Evolutionary conservation across 2,888 invertebrate species (phyloP).

Genomic region (Macrophya alboannulata): DNA sequence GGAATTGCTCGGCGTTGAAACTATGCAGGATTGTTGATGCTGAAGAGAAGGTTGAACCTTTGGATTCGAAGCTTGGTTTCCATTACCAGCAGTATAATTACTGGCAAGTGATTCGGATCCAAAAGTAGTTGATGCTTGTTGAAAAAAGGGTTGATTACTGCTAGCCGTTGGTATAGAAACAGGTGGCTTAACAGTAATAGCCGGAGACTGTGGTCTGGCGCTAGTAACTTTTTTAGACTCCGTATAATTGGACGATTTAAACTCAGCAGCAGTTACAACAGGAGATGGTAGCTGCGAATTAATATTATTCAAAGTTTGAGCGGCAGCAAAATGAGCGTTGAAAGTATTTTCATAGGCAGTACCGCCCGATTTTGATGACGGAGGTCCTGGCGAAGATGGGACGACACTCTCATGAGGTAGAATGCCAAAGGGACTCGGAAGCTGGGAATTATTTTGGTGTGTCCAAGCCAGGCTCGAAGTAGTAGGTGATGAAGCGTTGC

Average conservation of each 20-base stretch:
- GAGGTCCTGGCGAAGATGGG: conserved; percentile 84
- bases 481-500: conserved; percentile 80
- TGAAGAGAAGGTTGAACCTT: conserved; percentile 80
- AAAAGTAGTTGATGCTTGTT: conserved; percentile 85
- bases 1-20: conserved; percentile 85
- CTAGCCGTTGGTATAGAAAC: conserved; percentile 82
- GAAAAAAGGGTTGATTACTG: conserved; percentile 83
- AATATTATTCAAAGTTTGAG: conserved; percentile 85
- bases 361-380: conserved; percentile 82
- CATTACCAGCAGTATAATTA: conserved; percentile 81
- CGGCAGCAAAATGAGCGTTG: conserved; percentile 87
- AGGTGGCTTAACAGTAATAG: conserved; percentile 80
- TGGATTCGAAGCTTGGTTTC: conserved; percentile 68
- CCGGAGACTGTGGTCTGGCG: conserved; percentile 80
- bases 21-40: conserved; percentile 88
- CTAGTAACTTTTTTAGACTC: conserved; percentile 81
- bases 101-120: conserved; percentile 80
- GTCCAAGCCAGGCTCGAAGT: conserved; percentile 85
- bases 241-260: conserved; percentile 70
- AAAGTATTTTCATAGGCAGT: conserved; percentile 85
- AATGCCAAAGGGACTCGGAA: conserved; percentile 89
- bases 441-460: conserved; percentile 85
- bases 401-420: conserved; percentile 90
- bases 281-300: conserved; percentile 84
- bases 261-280: conserved; percentile 74